Evolutionary conservation across 1,140 invertebrate genomes (phyloP).

Genomic region (Leptinotarsa texana): DNA sequence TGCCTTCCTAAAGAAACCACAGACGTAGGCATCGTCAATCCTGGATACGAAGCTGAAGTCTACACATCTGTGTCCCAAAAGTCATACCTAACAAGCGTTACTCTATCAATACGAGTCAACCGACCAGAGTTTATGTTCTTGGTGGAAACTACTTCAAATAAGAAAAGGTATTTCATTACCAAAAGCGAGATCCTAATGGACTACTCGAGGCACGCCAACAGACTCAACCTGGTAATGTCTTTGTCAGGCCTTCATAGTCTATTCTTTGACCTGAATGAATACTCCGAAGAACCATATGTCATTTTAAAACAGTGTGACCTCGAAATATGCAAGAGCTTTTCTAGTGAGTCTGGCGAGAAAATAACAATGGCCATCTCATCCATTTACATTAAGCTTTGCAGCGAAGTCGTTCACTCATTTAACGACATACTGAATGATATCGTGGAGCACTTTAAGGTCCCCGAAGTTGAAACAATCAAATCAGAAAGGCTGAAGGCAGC

Average conservation of each 20-base stretch:
- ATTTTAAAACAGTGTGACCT: slow-evolving; percentile 73
- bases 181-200: slow-evolving; percentile 76
- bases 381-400: slow-evolving; percentile 73
- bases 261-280: slow-evolving; percentile 58
- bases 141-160: slow-evolving; percentile 68
- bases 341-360: slow-evolving; percentile 67
- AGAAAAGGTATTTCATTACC: slow-evolving; percentile 73
- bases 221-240: slow-evolving; percentile 67
- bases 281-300: slow-evolving; percentile 59
- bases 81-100: slow-evolving; percentile 59
- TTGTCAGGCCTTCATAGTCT: slow-evolving; percentile 70
- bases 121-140: slow-evolving; percentile 81
- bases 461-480: slow-evolving; percentile 56
- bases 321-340: slow-evolving; percentile 68
- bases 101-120: slow-evolving; percentile 71
- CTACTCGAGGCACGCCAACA: slow-evolving; percentile 69
- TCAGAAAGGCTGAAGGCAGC: slow-evolving; percentile 27
- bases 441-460: slow-evolving; percentile 59
- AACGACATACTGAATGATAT: slow-evolving; percentile 63
- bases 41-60: slow-evolving; percentile 61
- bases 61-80: slow-evolving; percentile 50
- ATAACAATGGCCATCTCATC: slow-evolving; percentile 65
- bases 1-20: slow-evolving; percentile 62
- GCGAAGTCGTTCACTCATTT: slow-evolving; percentile 71
- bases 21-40: slow-evolving; percentile 70